These are phyloP conservation scores for Palythoa grandis DNA, from an alignment of 92 coral and sea anemone genomes.

Conservation along the genomic window DNA sequence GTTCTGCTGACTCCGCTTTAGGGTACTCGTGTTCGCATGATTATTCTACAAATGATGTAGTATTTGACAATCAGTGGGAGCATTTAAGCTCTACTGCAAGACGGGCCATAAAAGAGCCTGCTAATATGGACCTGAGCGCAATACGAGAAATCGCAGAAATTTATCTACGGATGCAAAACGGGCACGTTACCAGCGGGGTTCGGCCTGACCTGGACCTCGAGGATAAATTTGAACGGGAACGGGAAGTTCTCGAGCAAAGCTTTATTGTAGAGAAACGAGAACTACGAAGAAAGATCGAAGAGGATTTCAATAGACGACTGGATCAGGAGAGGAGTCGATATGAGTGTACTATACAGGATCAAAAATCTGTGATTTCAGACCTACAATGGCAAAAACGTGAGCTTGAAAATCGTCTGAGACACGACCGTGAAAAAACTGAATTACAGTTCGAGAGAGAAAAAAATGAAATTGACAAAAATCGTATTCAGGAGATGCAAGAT, in stretches of 20 bases:
- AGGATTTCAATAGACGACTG: constrained; percentile 71
- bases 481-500: constrained; percentile 73
- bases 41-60: constrained; percentile 17
- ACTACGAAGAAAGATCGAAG: constrained; percentile 76
- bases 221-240: constrained; percentile 90
- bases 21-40: constrained; percentile 49
- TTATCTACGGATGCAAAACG: constrained; percentile 82
- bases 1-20: constrained; percentile 47
- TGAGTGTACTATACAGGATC: constrained; percentile 73
- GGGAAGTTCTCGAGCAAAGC: constrained; percentile 78
- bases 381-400: constrained; percentile 95
- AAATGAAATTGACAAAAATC: constrained; percentile 83
- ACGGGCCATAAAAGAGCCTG: constrained; percentile 34
- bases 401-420: constrained; percentile 75
- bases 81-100: constrained; percentile 31
- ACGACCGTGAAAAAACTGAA: constrained; percentile 88
- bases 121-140: constrained; percentile 63
- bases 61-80: constrained; percentile 46
- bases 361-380: constrained; percentile 79
- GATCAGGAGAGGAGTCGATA: constrained; percentile 81
- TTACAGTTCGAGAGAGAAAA: constrained; percentile 81
- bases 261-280: constrained; percentile 81
- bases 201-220: constrained; percentile 95
- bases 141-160: constrained; percentile 89
- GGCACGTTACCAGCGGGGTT: constrained; percentile 74